These are phyloP conservation scores for Epinephelus malabaricus DNA, from an alignment of 2,797 vertebrate genomes.

Conservation along the genomic window DNA sequence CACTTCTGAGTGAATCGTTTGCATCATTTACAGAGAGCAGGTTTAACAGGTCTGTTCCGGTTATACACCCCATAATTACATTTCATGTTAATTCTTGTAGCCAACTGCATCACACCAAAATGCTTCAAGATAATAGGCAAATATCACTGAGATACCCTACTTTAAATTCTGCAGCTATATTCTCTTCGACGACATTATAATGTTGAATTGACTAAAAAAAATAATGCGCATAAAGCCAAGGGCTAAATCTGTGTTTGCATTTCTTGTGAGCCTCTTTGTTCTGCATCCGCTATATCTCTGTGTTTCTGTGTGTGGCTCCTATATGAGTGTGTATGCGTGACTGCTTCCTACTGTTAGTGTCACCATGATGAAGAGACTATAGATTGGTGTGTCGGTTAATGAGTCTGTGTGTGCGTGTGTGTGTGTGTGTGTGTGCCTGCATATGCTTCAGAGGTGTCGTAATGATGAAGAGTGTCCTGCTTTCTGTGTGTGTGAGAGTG, in stretches of 20 bases:
- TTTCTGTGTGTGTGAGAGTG: conserved; percentile 19
- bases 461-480: conserved; percentile 64
- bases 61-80: background rate
- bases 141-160: background rate
- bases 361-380: conserved; percentile 74
- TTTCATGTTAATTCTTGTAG: background rate
- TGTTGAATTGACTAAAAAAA: too few species aligned
- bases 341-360: conserved; percentile 58
- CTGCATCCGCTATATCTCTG: conserved; percentile 13
- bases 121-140: background rate
- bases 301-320: conserved; percentile 19
- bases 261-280: background rate
- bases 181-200: background rate
- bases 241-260: background rate
- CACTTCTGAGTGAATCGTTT: background rate
- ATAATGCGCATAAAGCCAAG: too few species aligned
- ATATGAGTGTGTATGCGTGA: conserved; percentile 19
- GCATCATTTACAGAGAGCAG: background rate
- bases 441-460: conserved; percentile 63
- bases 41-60: background rate
- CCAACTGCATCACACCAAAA: background rate
- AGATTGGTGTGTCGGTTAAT: conserved; percentile 67
- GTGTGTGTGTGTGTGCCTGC: conserved; percentile 42
- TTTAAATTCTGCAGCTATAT: background rate
- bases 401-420: conserved; percentile 45